A percentile compares a stretch with the other conserved stretches of the same genome.
Conservation (phyloP, 1,140 invertebrate species). For the Nymphalis io region DNA sequence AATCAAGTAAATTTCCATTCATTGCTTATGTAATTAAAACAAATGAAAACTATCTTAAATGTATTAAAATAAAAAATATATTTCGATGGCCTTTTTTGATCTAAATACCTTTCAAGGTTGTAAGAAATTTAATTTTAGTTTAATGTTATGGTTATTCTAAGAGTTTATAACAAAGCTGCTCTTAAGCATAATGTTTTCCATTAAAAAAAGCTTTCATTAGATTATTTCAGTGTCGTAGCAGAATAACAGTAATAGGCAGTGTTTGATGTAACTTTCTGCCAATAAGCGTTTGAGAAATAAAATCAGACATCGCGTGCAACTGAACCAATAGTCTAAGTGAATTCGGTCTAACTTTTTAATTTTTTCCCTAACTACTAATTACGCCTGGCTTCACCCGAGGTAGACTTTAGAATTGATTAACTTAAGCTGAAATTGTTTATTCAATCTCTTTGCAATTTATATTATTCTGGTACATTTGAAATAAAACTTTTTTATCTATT, state of each 20-base stretch:
- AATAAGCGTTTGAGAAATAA: constrained; percentile 6
- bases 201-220: neutral
- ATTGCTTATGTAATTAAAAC: too few species aligned
- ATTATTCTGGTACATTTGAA: neutral
- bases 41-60: too few species aligned
- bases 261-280: neutral
- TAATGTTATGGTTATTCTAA: too few species aligned
- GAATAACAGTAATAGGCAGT: neutral
- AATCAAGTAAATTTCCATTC: too few species aligned
- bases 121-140: too few species aligned
- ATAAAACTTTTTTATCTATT: constrained; percentile 3
- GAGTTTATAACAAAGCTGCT: too few species aligned
- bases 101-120: too few species aligned
- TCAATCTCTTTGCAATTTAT: constrained; percentile 6
- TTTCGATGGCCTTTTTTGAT: too few species aligned
- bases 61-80: too few species aligned
- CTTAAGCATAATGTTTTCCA: too few species aligned
- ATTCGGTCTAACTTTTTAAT: constrained; percentile 43
- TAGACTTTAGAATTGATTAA: constrained; percentile 25
- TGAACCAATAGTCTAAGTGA: constrained; percentile 57
- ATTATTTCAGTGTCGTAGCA: neutral
- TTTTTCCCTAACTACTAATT: constrained; percentile 17
- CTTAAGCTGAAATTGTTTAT: constrained; percentile 10
- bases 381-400: constrained; percentile 8
- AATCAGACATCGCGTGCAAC: constrained; percentile 53